phyloP scores from a whole-genome alignment of 1,140 invertebrate species.

The Agrilus planipennis region DNA sequence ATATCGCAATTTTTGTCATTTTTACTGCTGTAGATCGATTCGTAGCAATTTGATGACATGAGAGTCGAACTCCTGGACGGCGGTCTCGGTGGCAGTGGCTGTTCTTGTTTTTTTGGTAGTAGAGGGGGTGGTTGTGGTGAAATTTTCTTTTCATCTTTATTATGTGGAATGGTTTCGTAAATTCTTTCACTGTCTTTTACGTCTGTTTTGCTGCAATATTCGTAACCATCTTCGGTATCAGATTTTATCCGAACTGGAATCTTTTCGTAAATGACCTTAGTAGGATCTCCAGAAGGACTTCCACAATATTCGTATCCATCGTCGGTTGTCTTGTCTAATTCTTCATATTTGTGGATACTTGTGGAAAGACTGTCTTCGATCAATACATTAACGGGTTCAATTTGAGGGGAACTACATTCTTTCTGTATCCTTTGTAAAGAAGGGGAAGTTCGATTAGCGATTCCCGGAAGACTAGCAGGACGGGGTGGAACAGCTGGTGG shows the following conservation, averaged over 20 bases:
- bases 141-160: neutral
- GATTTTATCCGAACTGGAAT: too few species aligned
- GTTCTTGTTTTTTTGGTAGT: constrained; percentile 13
- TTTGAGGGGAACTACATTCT: constrained; percentile 12
- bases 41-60: constrained; percentile 26
- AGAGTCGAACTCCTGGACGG: constrained; percentile 16
- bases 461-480: constrained; percentile 5
- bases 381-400: constrained; percentile 14
- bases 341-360: constrained; percentile 15
- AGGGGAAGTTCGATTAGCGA: constrained; percentile 3
- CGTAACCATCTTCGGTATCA: constrained; percentile 2
- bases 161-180: constrained; percentile 23
- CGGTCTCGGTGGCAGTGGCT: constrained; percentile 21
- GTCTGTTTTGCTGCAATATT: constrained; percentile 7
- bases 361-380: constrained; percentile 22
- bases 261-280: constrained; percentile 2
- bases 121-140: constrained; percentile 9
- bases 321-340: constrained; percentile 12
- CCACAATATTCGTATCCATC: constrained; percentile 17
- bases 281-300: too few species aligned
- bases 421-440: constrained; percentile 8
- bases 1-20: constrained; percentile 20
- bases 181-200: constrained; percentile 17
- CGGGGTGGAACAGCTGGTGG: constrained; percentile 14
- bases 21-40: constrained; percentile 24